A percentile compares a stretch with the other conserved stretches of the same genome.
Evolutionary conservation across 2,113 vertebrate genomes (phyloP).

Genomic region (Alces alces): DNA sequence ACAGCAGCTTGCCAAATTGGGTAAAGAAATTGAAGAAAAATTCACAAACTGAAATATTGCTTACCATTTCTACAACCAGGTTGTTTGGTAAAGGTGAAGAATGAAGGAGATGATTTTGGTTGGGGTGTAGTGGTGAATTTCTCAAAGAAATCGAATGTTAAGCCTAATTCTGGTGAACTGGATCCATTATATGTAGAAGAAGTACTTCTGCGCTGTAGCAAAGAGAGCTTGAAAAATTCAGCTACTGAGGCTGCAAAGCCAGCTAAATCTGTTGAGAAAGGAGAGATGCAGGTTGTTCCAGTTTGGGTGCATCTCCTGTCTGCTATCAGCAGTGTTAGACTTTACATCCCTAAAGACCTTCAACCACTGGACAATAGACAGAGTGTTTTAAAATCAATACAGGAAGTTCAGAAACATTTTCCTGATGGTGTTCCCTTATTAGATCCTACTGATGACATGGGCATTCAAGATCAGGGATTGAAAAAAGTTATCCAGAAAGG

Average conservation of each 20-base stretch:
- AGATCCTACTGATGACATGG: conserved; percentile 97
- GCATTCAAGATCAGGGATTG: conserved; percentile 94
- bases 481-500: conserved; percentile 98
- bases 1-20: conserved; percentile 94
- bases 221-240: no score
- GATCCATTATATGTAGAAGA: no score
- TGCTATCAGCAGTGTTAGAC: conserved; percentile 95
- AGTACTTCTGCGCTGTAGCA: no score
- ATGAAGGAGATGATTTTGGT: no score
- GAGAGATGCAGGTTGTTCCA: conserved; percentile 89
- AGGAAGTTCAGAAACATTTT: conserved; percentile 97
- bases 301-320: conserved; percentile 93
- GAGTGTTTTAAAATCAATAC: conserved; percentile 96
- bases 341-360: conserved; percentile 96
- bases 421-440: conserved; percentile 94
- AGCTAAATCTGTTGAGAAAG: no score
- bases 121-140: no score
- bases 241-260: no score
- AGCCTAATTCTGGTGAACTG: no score
- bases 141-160: no score
- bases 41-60: conserved; percentile 97
- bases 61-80: conserved; percentile 96
- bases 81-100: conserved; percentile 85
- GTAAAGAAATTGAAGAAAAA: conserved; percentile 94
- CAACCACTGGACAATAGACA: conserved; percentile 94